Evolutionary conservation across 2,888 invertebrate species (phyloP).

Genomic region (Dyspetes luteomarginatus): DNA sequence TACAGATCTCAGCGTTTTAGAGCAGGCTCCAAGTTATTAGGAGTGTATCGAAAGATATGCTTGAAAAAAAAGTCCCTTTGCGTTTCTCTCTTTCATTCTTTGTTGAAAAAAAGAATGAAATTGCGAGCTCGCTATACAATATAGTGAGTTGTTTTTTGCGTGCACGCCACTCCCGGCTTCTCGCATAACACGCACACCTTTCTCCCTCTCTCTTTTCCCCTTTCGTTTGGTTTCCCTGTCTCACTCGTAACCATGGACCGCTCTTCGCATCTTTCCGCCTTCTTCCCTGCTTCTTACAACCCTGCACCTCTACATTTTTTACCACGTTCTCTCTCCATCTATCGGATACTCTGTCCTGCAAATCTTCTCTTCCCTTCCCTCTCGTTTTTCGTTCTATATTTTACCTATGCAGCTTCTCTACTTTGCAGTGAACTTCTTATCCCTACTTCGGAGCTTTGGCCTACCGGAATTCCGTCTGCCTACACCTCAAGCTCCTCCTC

Average conservation of each 20-base stretch:
- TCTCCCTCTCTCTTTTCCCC: constrained; percentile 23
- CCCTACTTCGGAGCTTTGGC: no score
- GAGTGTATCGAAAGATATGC: background rate
- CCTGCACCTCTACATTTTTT: constrained; percentile 16
- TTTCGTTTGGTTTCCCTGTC: constrained; percentile 55
- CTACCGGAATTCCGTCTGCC: no score
- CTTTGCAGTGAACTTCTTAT: constrained; percentile 8
- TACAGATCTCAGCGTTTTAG: no score
- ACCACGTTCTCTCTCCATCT: background rate
- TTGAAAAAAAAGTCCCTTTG: background rate
- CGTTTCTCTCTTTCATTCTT: background rate
- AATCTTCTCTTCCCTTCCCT: background rate
- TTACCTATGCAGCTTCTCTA: background rate
- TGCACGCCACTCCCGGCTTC: constrained; percentile 44
- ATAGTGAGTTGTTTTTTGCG: background rate
- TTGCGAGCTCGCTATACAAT: background rate
- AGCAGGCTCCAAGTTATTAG: background rate
- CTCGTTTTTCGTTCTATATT: background rate
- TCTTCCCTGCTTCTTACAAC: constrained; percentile 29
- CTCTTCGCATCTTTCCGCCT: constrained; percentile 8
- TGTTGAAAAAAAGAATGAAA: background rate
- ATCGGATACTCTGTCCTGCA: background rate
- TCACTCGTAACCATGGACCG: constrained; percentile 25
- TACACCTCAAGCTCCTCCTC: constrained; percentile 21
- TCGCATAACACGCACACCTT: constrained; percentile 3